These are phyloP conservation scores for Monoplex corrugatus DNA, from an alignment of 2,888 invertebrate genomes.

Conservation along the genomic window DNA sequence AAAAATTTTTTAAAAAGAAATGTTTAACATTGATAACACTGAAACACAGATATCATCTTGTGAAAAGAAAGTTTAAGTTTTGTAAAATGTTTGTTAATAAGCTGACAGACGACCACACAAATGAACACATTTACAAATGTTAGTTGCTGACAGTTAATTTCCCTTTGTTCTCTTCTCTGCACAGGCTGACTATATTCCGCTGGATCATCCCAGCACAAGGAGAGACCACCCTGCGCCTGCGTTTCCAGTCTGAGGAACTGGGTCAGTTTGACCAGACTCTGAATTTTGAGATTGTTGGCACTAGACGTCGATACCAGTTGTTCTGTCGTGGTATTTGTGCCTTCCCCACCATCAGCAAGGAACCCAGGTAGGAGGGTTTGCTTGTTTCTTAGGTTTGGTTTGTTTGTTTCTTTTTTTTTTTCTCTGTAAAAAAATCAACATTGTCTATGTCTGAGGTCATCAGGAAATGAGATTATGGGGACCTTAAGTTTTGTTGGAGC, in stretches of 20 bases:
- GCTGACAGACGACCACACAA: too few relatives aligned
- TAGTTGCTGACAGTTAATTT: not conserved
- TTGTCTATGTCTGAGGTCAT: too few relatives aligned
- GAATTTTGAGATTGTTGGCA: conserved; percentile 82
- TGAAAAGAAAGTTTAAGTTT: too few relatives aligned
- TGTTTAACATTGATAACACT: too few relatives aligned
- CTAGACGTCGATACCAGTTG: conserved; percentile 80
- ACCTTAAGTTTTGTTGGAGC: too few relatives aligned
- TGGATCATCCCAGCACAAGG: conserved; percentile 81
- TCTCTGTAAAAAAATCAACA: too few relatives aligned
- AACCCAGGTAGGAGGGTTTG: conserved; percentile 76
- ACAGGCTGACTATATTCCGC: conserved; percentile 78
- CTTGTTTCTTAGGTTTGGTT: not conserved
- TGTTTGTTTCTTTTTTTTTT: not conserved
- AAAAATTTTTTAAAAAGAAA: too few relatives aligned
- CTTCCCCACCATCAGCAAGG: conserved; percentile 81
- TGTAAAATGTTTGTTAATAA: too few relatives aligned
- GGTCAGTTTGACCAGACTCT: conserved; percentile 82
- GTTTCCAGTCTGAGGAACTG: conserved; percentile 80
- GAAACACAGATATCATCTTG: too few relatives aligned
- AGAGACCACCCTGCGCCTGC: conserved; percentile 76
- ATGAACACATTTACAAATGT: too few relatives aligned
- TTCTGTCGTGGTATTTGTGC: conserved; percentile 81
- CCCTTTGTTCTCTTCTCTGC: not conserved
- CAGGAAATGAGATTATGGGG: too few relatives aligned